Evolutionary conservation across 2,113 vertebrate genomes (phyloP).

Genomic region (Ramphastos sulfuratus): DNA sequence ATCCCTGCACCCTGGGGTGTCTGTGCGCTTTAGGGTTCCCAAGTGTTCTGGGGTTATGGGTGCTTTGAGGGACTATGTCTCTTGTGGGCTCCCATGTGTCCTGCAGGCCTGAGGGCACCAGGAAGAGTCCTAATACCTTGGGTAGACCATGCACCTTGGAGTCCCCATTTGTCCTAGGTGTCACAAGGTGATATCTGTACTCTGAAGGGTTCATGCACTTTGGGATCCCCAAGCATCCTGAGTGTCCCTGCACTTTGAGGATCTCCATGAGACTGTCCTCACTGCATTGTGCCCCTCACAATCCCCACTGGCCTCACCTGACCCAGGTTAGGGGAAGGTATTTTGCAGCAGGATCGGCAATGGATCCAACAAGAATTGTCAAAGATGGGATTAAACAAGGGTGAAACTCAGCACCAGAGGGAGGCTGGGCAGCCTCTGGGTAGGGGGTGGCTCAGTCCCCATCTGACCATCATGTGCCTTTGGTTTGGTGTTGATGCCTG

Average conservation of each 20-base stretch:
- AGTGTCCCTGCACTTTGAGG: not conserved
- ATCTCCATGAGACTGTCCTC: not conserved
- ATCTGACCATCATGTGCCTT: slow-evolving; percentile 60
- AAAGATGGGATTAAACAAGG: not conserved
- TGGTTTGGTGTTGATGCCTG: slow-evolving; percentile 10
- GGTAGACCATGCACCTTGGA: rapidly evolving
- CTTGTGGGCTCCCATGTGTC: not conserved
- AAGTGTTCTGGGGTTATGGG: not conserved
- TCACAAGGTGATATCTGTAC: not conserved
- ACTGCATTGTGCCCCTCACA: too few species aligned
- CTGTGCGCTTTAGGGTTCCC: not conserved
- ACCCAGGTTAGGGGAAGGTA: not conserved
- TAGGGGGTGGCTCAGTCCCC: not conserved
- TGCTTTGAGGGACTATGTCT: rapidly evolving
- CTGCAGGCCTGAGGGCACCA: too few species aligned
- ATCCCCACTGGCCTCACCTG: not conserved
- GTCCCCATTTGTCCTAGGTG: not conserved
- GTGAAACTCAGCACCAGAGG: not conserved
- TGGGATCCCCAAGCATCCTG: not conserved
- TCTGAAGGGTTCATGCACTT: rapidly evolving
- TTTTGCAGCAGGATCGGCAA: rapidly evolving
- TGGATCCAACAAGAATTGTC: rapidly evolving
- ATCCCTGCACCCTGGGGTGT: not conserved
- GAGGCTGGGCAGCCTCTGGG: not conserved
- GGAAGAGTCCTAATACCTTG: not conserved